Conservation (phyloP, 92 coral and sea anemone genomes). For the Siderastrea siderea region DNA sequence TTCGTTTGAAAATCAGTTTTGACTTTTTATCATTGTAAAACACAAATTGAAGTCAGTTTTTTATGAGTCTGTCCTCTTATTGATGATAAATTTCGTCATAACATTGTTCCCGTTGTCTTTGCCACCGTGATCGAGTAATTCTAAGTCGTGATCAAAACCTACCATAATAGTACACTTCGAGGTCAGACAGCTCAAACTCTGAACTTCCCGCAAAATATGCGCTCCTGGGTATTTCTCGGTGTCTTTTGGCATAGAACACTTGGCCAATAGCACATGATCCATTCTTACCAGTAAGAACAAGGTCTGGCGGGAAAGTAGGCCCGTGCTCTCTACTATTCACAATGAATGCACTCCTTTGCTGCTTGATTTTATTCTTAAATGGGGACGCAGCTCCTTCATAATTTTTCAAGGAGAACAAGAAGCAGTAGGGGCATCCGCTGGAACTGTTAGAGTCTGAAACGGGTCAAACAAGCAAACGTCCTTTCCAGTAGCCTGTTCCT, state of each 20-base stretch:
- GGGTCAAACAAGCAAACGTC: not conserved
- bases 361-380: too few species aligned
- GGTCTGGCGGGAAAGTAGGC: slow-evolving; percentile 1
- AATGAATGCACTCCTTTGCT: not conserved
- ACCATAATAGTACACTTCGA: slow-evolving; percentile 26
- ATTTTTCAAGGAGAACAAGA: slow-evolving; percentile 1
- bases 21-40: too few species aligned
- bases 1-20: too few species aligned
- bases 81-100: too few species aligned
- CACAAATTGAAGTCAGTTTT: too few species aligned
- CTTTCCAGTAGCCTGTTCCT: too few species aligned
- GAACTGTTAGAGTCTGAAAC: not conserved
- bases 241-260: not conserved
- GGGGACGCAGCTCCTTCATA: not conserved
- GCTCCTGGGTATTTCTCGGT: not conserved
- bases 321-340: not conserved
- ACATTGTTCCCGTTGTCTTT: too few species aligned
- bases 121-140: too few species aligned
- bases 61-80: too few species aligned
- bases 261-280: slow-evolving; percentile 5
- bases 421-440: not conserved
- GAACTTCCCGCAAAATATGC: slow-evolving; percentile 1
- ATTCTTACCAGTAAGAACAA: slow-evolving; percentile 5
- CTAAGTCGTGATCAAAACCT: not conserved
- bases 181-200: slow-evolving; percentile 3